Conservation (phyloP, 2,888 invertebrate species). For the Chironomus riparius region DNA sequence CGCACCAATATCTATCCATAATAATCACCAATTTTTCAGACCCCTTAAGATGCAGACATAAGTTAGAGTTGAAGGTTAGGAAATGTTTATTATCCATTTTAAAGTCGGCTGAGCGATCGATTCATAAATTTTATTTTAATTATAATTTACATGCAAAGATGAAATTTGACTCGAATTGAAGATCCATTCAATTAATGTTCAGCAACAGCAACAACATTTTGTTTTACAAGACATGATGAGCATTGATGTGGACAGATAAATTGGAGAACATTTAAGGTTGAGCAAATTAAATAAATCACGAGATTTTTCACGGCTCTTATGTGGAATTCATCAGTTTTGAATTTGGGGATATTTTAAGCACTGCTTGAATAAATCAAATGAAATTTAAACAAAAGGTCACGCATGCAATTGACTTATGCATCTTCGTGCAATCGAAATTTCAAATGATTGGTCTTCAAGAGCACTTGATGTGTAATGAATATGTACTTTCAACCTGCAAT, state of each 20-base stretch:
- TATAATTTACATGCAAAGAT: not conserved
- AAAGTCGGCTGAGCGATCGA: too few species aligned
- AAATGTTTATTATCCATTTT: too few species aligned
- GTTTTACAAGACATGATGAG: not conserved
- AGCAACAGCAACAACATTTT: not conserved
- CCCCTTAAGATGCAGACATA: not conserved
- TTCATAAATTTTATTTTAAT: too few species aligned
- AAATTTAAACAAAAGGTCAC: not conserved
- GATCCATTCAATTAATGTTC: not conserved
- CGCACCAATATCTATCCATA: not conserved
- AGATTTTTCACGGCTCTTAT: too few species aligned
- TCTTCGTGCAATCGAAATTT: not conserved
- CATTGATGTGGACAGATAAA: too few species aligned
- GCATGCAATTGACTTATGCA: not conserved
- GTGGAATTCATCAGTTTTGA: too few species aligned
- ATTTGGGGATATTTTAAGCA: too few species aligned
- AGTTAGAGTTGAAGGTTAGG: too few species aligned
- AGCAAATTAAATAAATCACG: too few species aligned
- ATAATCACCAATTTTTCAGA: not conserved
- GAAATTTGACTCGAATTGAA: not conserved
- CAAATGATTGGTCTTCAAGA: not conserved
- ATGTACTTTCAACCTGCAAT: too few species aligned
- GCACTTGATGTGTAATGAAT: not conserved
- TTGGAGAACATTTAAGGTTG: too few species aligned
- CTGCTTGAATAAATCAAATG: too few species aligned